Percentiles rank a stretch among this genome's conserved stretches.
phyloP scores from a whole-genome alignment of 2,797 vertebrate species.

The Chiroxiphia lanceolata region DNA sequence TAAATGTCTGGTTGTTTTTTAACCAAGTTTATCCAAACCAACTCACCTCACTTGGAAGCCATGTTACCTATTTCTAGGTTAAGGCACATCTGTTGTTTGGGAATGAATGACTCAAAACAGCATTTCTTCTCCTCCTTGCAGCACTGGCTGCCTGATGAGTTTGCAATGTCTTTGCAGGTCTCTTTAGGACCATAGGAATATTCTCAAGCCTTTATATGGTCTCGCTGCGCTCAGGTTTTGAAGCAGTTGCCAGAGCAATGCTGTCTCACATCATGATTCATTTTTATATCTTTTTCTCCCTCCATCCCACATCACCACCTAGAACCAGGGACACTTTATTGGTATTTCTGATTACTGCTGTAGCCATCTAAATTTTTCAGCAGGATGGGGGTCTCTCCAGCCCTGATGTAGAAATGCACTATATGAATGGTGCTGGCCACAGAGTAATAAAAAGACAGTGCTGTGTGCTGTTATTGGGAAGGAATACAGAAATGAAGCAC shows the following conservation, averaged over 20 bases:
- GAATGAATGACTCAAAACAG: conserved; percentile 36
- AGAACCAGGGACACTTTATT: conserved; percentile 81
- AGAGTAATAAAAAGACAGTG: conserved; percentile 74
- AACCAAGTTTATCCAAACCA: conserved; percentile 61
- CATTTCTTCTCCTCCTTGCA: conserved; percentile 45
- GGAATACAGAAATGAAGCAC: conserved; percentile 70
- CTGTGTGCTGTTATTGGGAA: conserved; percentile 53
- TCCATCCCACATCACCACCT: conserved; percentile 77
- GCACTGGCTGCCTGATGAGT: conserved; percentile 45
- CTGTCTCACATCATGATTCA: conserved; percentile 80
- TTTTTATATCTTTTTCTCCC: conserved; percentile 81
- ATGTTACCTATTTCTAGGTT: conserved; percentile 24
- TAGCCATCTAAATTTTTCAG: conserved; percentile 81
- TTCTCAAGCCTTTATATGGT: conserved; percentile 69
- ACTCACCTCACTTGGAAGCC: conserved; percentile 33
- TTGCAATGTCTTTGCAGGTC: conserved; percentile 66
- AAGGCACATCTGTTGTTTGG: conserved; percentile 38
- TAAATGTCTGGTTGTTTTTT: conserved; percentile 55
- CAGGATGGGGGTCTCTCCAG: conserved; percentile 72
- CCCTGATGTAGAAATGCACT: conserved; percentile 65
- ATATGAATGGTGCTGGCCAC: conserved; percentile 53
- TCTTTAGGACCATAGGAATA: conserved; percentile 70
- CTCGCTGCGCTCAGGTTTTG: conserved; percentile 71
- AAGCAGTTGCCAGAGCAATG: conserved; percentile 77
- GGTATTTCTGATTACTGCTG: conserved; percentile 81